A percentile compares a stretch with the other conserved stretches of the same genome.
These are phyloP conservation scores for Podarcis cretensis DNA, from an alignment of 2,113 vertebrate genomes.

Conservation along the genomic window DNA sequence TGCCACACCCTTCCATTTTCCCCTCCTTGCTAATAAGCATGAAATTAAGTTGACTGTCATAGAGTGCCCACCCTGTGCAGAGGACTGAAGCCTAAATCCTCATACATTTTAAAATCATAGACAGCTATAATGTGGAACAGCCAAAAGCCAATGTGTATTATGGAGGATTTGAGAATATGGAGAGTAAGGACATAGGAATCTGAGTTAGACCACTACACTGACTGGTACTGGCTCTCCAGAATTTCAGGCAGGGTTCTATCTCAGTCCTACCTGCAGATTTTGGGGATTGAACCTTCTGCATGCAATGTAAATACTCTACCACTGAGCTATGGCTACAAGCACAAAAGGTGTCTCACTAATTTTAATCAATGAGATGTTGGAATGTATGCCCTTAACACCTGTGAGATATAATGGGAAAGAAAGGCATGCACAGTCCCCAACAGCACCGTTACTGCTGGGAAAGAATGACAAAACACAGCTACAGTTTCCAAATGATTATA, in stretches of 20 bases:
- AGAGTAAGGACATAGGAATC: not conserved
- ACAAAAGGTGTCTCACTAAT: not conserved
- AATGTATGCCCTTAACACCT: not conserved
- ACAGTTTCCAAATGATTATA: not conserved
- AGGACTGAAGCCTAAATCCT: no score
- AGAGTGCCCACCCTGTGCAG: no score
- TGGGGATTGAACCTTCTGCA: no score
- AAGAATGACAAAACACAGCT: no score
- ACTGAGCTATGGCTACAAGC: not conserved
- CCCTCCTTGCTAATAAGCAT: no score
- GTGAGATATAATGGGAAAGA: not conserved
- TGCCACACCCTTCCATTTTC: no score
- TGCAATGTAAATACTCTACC: no score
- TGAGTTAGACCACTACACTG: no score
- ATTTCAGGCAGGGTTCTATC: no score
- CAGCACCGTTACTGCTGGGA: not conserved
- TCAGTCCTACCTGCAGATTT: no score
- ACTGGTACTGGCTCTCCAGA: no score
- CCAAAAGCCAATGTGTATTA: not conserved
- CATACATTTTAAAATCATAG: not conserved
- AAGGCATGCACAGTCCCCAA: not conserved
- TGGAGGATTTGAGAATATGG: not conserved
- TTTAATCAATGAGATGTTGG: not conserved
- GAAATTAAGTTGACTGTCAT: no score
- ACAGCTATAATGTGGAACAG: not conserved